Conservation (phyloP, 2,113 vertebrate genomes). For the Notarius lentiginosus region DNA sequence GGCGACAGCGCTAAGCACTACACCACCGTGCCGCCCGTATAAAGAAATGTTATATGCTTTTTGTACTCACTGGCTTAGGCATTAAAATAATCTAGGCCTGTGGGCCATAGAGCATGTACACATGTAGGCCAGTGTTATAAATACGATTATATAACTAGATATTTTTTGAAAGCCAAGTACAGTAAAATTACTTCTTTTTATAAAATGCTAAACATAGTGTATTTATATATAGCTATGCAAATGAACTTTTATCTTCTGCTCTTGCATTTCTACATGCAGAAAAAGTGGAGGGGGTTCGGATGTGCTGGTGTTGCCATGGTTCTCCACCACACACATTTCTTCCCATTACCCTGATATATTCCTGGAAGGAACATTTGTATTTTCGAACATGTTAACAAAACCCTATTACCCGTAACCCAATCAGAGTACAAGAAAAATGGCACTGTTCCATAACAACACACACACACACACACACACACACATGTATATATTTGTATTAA, state of each 20-base stretch:
- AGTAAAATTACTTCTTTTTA: background rate
- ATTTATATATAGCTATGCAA: conserved; percentile 17
- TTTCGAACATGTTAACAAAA: background rate
- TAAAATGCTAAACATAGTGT: conserved; percentile 7
- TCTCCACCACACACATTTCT: conserved; percentile 39
- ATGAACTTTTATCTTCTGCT: conserved; percentile 25
- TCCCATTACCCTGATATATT: conserved; percentile 35
- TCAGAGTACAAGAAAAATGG: background rate
- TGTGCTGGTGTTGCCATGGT: conserved; percentile 51
- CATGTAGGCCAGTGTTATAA: background rate
- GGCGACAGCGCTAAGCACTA: no score
- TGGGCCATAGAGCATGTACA: background rate
- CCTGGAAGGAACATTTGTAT: background rate
- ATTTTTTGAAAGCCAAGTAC: background rate
- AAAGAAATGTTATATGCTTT: background rate
- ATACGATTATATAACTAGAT: background rate
- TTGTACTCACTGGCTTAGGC: background rate
- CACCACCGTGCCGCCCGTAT: no score
- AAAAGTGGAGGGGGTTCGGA: conserved; percentile 20
- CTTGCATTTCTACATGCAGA: conserved; percentile 21
- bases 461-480: no score
- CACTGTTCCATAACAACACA: background rate
- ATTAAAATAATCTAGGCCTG: background rate
- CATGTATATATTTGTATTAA: background rate
- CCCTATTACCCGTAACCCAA: background rate